phyloP scores from a whole-genome alignment of 2,113 vertebrate genomes.

The Spea multiplicata region DNA sequence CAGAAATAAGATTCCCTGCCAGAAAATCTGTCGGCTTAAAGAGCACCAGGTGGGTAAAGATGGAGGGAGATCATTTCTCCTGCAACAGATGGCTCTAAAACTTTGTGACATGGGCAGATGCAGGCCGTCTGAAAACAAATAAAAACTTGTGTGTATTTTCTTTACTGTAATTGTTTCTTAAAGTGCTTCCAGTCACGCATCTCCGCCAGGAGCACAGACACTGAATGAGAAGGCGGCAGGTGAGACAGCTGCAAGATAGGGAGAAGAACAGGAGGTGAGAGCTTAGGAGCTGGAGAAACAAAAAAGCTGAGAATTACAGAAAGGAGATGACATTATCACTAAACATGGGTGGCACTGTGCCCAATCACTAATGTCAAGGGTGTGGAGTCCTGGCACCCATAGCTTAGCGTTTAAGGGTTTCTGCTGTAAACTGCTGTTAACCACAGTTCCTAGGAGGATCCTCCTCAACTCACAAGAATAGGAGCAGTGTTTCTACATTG shows the following conservation, averaged over 20 bases:
- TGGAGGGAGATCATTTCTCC: constrained; percentile 49
- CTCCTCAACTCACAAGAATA: too few species aligned
- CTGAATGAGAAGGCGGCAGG: constrained; percentile 23
- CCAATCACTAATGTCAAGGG: too few species aligned
- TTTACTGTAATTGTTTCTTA: background rate
- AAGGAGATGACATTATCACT: too few species aligned
- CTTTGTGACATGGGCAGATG: constrained; percentile 58
- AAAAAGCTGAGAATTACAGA: too few species aligned
- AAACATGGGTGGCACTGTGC: too few species aligned
- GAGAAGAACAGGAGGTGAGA: background rate
- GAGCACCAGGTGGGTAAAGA: constrained; percentile 69
- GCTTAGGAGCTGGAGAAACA: background rate
- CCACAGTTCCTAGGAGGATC: too few species aligned
- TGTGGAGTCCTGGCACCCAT: too few species aligned
- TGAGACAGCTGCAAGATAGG: constrained; percentile 26
- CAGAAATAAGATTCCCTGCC: constrained; percentile 47
- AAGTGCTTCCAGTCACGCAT: constrained; percentile 38
- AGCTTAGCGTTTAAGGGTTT: too few species aligned
- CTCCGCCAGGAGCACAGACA: constrained; percentile 33
- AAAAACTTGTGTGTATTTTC: constrained; percentile 53
- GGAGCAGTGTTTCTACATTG: too few species aligned
- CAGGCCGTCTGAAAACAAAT: constrained; percentile 42
- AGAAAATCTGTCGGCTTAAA: constrained; percentile 61
- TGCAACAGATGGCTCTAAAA: constrained; percentile 68
- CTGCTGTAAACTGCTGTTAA: too few species aligned